A percentile compares a stretch with the other conserved stretches of the same genome.
These are phyloP conservation scores for Nomada fucata DNA, from an alignment of 2,888 invertebrate species.

Conservation along the genomic window DNA sequence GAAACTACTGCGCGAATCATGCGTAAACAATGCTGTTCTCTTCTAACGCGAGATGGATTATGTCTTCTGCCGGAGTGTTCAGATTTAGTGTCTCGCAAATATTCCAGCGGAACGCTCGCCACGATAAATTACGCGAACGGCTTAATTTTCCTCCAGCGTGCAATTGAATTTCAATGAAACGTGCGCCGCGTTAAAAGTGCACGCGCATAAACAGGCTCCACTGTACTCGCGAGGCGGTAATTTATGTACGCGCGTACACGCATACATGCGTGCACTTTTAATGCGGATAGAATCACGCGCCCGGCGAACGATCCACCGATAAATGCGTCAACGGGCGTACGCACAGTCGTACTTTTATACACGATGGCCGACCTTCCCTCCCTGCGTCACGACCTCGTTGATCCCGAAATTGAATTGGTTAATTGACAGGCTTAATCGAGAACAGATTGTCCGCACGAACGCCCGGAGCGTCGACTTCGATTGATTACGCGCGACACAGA, in stretches of 20 bases:
- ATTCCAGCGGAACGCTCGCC: background rate
- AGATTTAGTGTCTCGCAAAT: constrained; percentile 35
- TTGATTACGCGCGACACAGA: constrained; percentile 47
- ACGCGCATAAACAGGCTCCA: too few species aligned
- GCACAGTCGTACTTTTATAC: constrained; percentile 42
- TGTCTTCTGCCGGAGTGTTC: constrained; percentile 24
- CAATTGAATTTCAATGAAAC: too few species aligned
- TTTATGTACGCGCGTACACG: too few species aligned
- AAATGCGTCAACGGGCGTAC: constrained; percentile 21
- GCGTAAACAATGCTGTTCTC: constrained; percentile 43
- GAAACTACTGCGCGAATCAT: constrained; percentile 29
- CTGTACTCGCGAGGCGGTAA: too few species aligned
- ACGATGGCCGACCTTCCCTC: constrained; percentile 19
- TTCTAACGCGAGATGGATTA: constrained; percentile 31
- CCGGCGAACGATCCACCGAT: background rate
- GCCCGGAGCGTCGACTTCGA: constrained; percentile 29
- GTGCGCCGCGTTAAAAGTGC: too few species aligned
- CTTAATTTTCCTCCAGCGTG: too few species aligned
- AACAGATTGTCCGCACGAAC: constrained; percentile 59
- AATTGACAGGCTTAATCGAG: constrained; percentile 69
- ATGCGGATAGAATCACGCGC: background rate
- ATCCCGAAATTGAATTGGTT: constrained; percentile 73
- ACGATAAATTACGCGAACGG: background rate
- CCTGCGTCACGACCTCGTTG: constrained; percentile 44
- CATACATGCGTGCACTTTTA: background rate